phyloP scores from a whole-genome alignment of 2,113 vertebrate species.

The Prunella himalayana region DNA sequence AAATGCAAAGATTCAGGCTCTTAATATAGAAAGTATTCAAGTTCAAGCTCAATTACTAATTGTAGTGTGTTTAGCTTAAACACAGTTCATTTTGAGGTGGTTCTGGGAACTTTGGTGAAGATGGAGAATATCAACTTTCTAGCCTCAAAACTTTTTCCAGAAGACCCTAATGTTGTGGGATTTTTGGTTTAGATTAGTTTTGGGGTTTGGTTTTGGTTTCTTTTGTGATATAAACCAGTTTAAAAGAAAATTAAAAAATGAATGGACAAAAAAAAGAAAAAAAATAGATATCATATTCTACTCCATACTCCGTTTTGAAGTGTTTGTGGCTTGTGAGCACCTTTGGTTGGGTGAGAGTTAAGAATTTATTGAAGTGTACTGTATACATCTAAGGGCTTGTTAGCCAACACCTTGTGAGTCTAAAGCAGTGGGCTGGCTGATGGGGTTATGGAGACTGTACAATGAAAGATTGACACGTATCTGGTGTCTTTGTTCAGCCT shows the following conservation, averaged over 20 bases:
- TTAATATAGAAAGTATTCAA: not conserved
- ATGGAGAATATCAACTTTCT: not conserved
- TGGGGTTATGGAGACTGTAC: not conserved
- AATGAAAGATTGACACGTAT: not conserved
- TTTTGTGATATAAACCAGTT: not conserved
- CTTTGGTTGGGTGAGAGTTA: not conserved
- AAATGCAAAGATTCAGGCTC: not conserved
- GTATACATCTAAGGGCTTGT: not conserved
- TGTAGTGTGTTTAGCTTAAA: not conserved
- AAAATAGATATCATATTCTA: accelerated
- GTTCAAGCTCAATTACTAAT: not conserved
- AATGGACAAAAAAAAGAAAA: too few species aligned
- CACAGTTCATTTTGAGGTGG: not conserved
- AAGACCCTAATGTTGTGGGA: accelerated
- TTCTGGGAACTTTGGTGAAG: not conserved
- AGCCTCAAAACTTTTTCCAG: not conserved
- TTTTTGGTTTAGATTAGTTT: not conserved
- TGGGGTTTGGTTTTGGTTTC: not conserved
- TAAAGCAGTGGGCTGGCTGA: not conserved
- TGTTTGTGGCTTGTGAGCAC: not conserved
- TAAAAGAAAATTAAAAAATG: not conserved
- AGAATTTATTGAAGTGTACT: not conserved
- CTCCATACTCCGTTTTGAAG: not conserved
- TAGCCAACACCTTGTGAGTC: not conserved
- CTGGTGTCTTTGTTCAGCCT: not conserved